A percentile compares a stretch with the other conserved stretches of the same genome.
Evolutionary conservation across 2,797 vertebrate species (phyloP).

Genomic region (Eremophila alpestris): DNA sequence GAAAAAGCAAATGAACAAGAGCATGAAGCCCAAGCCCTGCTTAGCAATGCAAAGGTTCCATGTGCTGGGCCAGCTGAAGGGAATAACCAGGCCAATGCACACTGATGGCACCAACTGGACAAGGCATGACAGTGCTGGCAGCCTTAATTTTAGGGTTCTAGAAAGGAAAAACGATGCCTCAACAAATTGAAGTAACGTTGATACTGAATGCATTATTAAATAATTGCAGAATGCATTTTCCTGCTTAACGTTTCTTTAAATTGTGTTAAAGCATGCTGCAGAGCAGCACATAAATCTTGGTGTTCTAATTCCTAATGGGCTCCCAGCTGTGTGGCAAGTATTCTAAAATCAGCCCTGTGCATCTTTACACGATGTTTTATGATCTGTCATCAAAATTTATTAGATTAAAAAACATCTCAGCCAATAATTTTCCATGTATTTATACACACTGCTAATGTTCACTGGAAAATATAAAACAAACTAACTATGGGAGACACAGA

Average conservation of each 20-base stretch:
- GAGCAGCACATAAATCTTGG: slow-evolving; percentile 19
- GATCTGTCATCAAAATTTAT: slow-evolving; percentile 24
- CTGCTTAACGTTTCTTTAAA: not conserved
- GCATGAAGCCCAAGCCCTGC: not conserved
- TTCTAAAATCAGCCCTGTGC: not conserved
- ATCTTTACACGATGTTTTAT: slow-evolving; percentile 33
- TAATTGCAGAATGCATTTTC: slow-evolving; percentile 1
- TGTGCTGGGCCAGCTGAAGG: not conserved
- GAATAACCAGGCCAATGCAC: not conserved
- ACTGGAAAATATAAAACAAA: slow-evolving; percentile 22
- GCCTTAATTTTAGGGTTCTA: not conserved
- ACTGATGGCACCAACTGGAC: not conserved
- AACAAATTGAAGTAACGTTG: slow-evolving; percentile 1
- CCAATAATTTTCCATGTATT: not conserved
- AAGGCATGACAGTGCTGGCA: not conserved
- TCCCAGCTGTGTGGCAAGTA: slow-evolving; percentile 6
- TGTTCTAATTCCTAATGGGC: not conserved
- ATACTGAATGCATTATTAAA: slow-evolving; percentile 28
- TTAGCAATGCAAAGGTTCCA: not conserved
- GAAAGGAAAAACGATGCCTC: not conserved
- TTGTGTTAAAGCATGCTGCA: not conserved
- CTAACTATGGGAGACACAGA: not conserved
- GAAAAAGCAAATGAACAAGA: not conserved
- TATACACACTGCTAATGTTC: not conserved
- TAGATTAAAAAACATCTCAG: not conserved